Base-by-base conservation (phyloP, 2,797 vertebrate genomes). In the Erpetoichthys calabaricus region DNA sequence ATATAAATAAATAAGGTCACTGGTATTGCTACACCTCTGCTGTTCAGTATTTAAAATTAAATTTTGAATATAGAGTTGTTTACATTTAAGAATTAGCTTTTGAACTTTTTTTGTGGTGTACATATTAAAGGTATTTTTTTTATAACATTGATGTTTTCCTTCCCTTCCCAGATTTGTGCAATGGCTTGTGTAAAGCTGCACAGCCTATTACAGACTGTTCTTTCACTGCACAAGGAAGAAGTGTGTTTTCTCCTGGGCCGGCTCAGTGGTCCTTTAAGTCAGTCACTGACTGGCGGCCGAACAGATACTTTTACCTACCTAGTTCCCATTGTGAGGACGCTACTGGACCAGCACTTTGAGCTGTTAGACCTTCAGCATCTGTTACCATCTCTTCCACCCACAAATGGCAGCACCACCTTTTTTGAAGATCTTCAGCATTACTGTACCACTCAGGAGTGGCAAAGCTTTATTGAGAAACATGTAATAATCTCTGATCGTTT, bases 151-250 rank as follows among this genome's bases (percentile, higher is more conserved):
- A 25, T 25, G 25, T 25, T 43, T 2, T 62, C 49, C 44, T 5
- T 45, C 0, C 6, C 46, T 43, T 57, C 0, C 0, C 72, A 97
- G 95, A 81, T 97, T 68, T 90, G 90, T 64, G 88, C 89, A 0
- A 85, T 90, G 85, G 96, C 96, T 0, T 91, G 88, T 0, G 80
- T 94, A 67, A 98, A 94, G 75, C 84, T 99, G n/a, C 94, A 96
- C 73, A 87, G 83, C 42, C 80, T 98, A 2, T 86, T 99, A 9
- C 92, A 96, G 81, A 96, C 89, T 0, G 69, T 88, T 8, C 7
- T 86, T 61, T 77, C 82, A 59, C 75, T 89, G 63, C 89, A 47
- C 74, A 92, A 74, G 90, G 91, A 76, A 77, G 92, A 76, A 86
- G 92, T 73, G 53, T 95, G 92, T 70, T 91, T 67, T 68, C 76